phyloP scores from a whole-genome alignment of 2,113 vertebrate species.

The Coregonus clupeaformis region DNA sequence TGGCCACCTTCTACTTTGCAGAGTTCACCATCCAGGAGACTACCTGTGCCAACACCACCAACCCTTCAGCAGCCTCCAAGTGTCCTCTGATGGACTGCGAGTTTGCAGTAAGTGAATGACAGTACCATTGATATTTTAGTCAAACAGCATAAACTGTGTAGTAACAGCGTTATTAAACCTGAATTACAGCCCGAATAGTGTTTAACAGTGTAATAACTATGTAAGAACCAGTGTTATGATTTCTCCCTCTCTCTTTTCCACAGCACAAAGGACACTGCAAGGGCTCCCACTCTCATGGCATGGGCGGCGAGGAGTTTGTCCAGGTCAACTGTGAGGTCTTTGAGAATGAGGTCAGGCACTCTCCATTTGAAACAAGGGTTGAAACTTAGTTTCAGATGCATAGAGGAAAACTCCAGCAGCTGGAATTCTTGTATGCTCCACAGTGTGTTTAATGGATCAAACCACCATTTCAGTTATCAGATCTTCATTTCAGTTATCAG shows the following conservation, averaged over 20 bases:
- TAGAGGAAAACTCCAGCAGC: too few species aligned
- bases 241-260: constrained; percentile 1
- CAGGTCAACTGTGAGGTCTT: constrained; percentile 65
- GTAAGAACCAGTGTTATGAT: too few species aligned
- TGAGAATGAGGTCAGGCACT: constrained; percentile 68
- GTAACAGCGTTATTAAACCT: too few species aligned
- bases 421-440: too few species aligned
- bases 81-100: constrained; percentile 70
- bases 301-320: rapidly evolving
- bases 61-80: constrained; percentile 9
- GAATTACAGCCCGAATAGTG: too few species aligned
- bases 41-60: constrained; percentile 46
- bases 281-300: neutral
- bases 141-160: too few species aligned
- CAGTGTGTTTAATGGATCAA: too few species aligned
- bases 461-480: too few species aligned
- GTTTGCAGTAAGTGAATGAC: constrained; percentile 68
- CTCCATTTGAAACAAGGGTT: neutral
- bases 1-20: constrained; percentile 37
- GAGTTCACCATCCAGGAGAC: constrained; percentile 78
- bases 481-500: too few species aligned
- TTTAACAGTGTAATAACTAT: too few species aligned
- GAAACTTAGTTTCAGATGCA: too few species aligned
- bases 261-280: constrained; percentile 77
- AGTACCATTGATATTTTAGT: neutral